Base-by-base conservation (phyloP, 1,140 invertebrate species). In the Trichomalopsis sarcophagae region DNA sequence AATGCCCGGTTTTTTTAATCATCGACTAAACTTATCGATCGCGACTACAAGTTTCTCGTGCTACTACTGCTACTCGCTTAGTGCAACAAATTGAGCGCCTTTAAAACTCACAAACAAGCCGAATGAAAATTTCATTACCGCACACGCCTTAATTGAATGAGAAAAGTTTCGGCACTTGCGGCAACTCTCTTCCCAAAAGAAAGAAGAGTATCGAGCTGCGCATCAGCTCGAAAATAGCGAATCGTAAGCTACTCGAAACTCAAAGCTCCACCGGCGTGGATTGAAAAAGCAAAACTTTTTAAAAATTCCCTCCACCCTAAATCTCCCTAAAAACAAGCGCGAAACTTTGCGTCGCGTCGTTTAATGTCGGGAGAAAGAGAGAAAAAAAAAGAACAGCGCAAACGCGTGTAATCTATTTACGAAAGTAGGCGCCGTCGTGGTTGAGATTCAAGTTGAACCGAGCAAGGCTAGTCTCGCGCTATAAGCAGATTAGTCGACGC, bases 341-440 rank as follows among this genome's bases (percentile, higher is more conserved):
- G 27, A 81, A 81, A 81, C 80, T 81, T 81, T 21, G 36, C 30
- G 27, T 47, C 30, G 33, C 21, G 27, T 17, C 47, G n/a, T 77
- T 77, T 77, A 77, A 77, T 55, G 47, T 23, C 55, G 13, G 69
- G n/a, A n/a, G 21, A 69, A 10, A 69, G 30, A 81, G 6, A 27
- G 40, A 80, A 21, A 68, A 80, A 80, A 27, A 47, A 23, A n/a
- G 27, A 44, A 68, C 23, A 33, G 33, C 79, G 13, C 2, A n/a
- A 13, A 78, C 47, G 76, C 66, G 50, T 44, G 33, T 81, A 71
- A 81, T 81, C 79, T 81, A 68, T 81, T 81, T 81, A 66, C 66
- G 21, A 69, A 55, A 66, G 55, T 68, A 80, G 47, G 0, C 17
- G 36, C 30, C 23, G 27, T 17, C 36, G 73, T 50, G 47, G 47